phyloP scores from a whole-genome alignment of 2,888 invertebrate genomes.

The Troides oblongomaculatus region DNA sequence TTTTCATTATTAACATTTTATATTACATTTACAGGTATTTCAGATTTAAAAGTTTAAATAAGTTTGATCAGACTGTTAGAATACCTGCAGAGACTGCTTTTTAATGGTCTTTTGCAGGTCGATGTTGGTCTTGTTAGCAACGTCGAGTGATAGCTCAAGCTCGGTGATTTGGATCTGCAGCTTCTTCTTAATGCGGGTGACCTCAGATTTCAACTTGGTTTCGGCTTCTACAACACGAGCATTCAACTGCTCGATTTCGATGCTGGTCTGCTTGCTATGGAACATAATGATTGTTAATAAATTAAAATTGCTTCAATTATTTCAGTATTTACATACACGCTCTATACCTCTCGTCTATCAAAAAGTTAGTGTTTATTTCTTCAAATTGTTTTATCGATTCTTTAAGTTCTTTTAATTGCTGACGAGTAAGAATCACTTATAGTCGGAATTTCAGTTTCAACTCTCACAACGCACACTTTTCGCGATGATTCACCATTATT shows the following conservation, averaged over 20 bases:
- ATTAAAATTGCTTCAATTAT: neutral
- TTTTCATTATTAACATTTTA: too few species aligned
- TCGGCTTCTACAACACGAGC: constrained; percentile 98
- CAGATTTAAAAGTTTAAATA: too few species aligned
- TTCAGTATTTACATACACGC: neutral
- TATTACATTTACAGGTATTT: too few species aligned
- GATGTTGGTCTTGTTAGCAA: constrained; percentile 98
- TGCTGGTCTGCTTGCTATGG: constrained; percentile 95
- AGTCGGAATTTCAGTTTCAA: constrained; percentile 59
- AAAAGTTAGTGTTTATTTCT: constrained; percentile 79
- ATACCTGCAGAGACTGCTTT: constrained; percentile 95
- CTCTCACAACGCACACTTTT: constrained; percentile 57
- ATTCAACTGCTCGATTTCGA: constrained; percentile 97
- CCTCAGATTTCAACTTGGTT: constrained; percentile 96
- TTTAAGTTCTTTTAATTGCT: constrained; percentile 81
- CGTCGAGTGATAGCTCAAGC: constrained; percentile 96
- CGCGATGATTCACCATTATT: constrained; percentile 55
- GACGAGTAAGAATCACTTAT: constrained; percentile 79
- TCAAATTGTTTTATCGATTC: constrained; percentile 83
- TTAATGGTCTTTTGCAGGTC: constrained; percentile 98
- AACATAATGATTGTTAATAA: constrained; percentile 37
- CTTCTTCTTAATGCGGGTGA: constrained; percentile 99
- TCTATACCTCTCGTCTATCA: constrained; percentile 83
- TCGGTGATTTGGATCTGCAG: constrained; percentile 98
- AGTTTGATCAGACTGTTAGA: neutral